Evolutionary conservation across 2,888 invertebrate genomes (phyloP).

Genomic region (Teleogryllus oceanicus): DNA sequence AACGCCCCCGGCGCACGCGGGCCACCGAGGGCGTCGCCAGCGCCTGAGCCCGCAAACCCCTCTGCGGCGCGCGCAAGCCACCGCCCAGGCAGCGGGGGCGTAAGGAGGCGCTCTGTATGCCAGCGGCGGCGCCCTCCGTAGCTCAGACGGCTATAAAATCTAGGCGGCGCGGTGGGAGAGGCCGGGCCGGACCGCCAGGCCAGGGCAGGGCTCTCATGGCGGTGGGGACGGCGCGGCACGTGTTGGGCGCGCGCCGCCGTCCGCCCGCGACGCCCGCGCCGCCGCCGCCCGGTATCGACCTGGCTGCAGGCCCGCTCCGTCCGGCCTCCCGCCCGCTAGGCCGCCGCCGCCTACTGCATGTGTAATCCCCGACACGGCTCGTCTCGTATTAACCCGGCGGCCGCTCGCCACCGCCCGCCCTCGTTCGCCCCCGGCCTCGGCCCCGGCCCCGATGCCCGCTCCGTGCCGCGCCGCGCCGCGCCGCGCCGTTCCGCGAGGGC

Average conservation of each 20-base stretch:
- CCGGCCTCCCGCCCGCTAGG: neutral
- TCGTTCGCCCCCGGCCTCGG: neutral
- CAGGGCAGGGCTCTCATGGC: neutral
- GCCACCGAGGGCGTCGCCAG: no score
- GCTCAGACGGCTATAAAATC: no score
- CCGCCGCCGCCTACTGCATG: neutral
- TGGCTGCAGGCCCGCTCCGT: neutral
- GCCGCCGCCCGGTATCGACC: neutral
- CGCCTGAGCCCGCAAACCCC: no score
- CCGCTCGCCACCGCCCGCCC: neutral
- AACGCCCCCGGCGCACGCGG: no score
- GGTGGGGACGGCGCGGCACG: neutral
- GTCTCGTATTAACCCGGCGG: neutral
- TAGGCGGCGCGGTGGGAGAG: no score
- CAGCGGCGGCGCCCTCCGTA: no score
- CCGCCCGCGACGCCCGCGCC: neutral
- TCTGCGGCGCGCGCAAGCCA: no score
- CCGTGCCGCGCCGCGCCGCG: neutral
- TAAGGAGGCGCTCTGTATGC: no score
- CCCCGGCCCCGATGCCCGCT: neutral
- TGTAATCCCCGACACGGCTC: conserved; percentile 4
- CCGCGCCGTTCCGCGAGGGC: neutral
- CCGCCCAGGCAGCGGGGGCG: no score
- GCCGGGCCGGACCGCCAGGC: no score
- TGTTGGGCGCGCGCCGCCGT: neutral